Conservation (phyloP, 2,888 invertebrate genomes). For the Drosophila leonis region DNA sequence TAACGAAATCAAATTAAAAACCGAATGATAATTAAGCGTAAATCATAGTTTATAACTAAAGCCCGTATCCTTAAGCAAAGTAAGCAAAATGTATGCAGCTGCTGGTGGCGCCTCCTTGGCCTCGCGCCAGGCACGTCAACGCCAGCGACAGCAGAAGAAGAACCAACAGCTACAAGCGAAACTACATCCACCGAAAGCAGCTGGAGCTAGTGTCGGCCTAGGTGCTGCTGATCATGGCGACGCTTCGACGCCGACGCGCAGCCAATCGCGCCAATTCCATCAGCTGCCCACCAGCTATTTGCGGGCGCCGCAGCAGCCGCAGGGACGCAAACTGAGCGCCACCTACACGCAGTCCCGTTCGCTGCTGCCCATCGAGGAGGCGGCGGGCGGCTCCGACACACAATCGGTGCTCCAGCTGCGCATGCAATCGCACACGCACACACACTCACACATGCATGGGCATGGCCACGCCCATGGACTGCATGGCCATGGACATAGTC, state of each 20-base stretch:
- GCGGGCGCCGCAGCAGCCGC: constrained; percentile 84
- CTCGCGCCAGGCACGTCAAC: constrained; percentile 91
- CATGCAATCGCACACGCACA: constrained; percentile 74
- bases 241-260: constrained; percentile 82
- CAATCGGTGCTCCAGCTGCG: constrained; percentile 82
- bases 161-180: constrained; percentile 86
- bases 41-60: constrained; percentile 41
- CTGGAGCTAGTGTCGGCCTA: constrained; percentile 59
- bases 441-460: constrained; percentile 63
- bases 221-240: constrained; percentile 70
- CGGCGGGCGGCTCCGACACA: constrained; percentile 58
- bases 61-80: constrained; percentile 31
- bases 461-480: constrained; percentile 64
- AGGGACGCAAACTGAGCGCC: constrained; percentile 85
- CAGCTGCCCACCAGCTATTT: constrained; percentile 86
- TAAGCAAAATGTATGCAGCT: constrained; percentile 91
- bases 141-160: constrained; percentile 87
- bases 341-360: constrained; percentile 85
- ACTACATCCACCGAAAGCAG: constrained; percentile 86
- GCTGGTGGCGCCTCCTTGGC: constrained; percentile 95
- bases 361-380: constrained; percentile 85
- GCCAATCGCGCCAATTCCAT: constrained; percentile 86
- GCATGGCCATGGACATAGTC: constrained; percentile 59
- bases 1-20: constrained; percentile 1
- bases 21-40: constrained; percentile 41